Evolutionary conservation across 2,797 vertebrate species (phyloP).

Genomic region (Eulemur coronatus): DNA sequence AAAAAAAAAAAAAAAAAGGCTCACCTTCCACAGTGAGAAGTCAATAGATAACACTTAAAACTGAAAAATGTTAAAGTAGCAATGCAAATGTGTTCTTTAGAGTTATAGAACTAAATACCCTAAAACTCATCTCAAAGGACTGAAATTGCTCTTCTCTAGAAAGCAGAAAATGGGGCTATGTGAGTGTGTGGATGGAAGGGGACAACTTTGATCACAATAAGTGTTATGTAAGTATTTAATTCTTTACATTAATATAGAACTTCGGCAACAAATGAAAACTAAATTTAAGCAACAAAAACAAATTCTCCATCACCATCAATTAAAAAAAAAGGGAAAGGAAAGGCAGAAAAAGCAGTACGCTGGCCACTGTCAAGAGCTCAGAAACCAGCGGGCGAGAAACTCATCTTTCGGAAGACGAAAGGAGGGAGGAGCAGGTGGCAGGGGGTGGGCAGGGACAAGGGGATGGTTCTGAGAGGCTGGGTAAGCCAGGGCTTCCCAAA

Average conservation of each 20-base stretch:
- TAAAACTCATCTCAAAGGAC: background rate
- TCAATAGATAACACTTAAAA: background rate
- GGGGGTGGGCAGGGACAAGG: background rate
- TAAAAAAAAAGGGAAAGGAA: background rate
- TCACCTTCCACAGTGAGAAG: background rate
- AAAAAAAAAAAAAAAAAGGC: too few relatives aligned
- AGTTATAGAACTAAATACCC: background rate
- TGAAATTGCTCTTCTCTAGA: background rate
- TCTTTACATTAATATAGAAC: background rate
- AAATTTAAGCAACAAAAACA: background rate
- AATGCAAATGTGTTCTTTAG: background rate
- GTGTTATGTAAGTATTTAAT: background rate
- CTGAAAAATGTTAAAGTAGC: background rate
- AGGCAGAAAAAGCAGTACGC: background rate
- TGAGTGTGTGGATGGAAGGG: background rate
- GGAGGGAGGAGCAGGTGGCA: background rate
- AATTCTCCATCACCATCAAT: background rate
- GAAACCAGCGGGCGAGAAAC: background rate
- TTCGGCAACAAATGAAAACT: slow-evolving; percentile 6
- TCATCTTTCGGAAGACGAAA: background rate
- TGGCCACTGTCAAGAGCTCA: background rate
- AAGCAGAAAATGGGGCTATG: background rate
- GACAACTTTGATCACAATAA: background rate
- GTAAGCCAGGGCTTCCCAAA: background rate
- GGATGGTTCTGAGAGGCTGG: background rate